Evolutionary conservation across 2,888 invertebrate genomes (phyloP).

Genomic region (Didymodactylos carnosus): DNA sequence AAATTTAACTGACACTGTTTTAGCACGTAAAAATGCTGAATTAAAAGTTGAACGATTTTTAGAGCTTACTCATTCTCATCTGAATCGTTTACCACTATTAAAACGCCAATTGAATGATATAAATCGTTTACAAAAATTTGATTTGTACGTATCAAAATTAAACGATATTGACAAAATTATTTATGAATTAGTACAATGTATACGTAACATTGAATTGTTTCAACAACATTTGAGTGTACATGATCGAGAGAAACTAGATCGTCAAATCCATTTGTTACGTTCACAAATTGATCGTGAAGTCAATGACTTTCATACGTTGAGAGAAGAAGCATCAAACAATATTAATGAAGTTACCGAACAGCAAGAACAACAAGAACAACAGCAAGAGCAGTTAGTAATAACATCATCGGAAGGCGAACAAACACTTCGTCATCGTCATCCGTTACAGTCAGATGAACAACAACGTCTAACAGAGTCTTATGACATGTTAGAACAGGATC

Average conservation of each 20-base stretch:
- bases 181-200: not conserved
- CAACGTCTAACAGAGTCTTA: not conserved
- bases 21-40: not conserved
- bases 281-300: not conserved
- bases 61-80: not conserved
- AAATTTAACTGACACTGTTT: too few relatives aligned
- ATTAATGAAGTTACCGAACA: not conserved
- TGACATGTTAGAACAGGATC: not conserved
- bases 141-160: not conserved
- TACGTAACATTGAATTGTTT: not conserved
- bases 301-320: not conserved
- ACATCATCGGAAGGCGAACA: not conserved
- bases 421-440: not conserved
- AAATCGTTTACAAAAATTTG: not conserved
- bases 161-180: not conserved
- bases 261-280: not conserved
- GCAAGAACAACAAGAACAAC: not conserved
- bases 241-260: not conserved
- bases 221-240: not conserved
- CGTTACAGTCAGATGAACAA: not conserved
- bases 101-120: not conserved
- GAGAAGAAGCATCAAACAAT: not conserved
- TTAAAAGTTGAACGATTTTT: not conserved
- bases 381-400: not conserved
- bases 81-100: not conserved